Percentiles rank a stretch among this genome's conserved stretches.
Conservation (phyloP, 2,113 vertebrate genomes). For the Podilymbus podiceps region DNA sequence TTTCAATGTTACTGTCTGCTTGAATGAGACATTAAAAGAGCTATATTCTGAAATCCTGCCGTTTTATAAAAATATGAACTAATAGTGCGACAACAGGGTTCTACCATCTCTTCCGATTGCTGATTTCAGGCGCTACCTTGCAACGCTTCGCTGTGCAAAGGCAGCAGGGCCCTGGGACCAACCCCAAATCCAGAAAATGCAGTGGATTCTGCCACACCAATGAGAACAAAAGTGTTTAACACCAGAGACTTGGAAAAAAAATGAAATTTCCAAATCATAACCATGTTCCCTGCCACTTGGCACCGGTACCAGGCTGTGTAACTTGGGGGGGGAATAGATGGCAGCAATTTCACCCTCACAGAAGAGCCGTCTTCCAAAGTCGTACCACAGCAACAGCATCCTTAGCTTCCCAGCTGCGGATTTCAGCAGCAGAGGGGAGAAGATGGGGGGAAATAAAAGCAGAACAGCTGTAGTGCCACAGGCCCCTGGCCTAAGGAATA, state of each 20-base stretch:
- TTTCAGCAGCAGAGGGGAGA: neutral
- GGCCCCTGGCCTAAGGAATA: conserved; percentile 15
- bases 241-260: neutral
- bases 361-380: neutral
- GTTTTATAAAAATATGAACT: neutral
- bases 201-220: neutral
- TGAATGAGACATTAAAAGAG: neutral
- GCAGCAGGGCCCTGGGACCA: neutral
- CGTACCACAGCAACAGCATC: neutral
- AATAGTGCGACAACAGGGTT: accelerated
- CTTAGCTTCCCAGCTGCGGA: neutral
- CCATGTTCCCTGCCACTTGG: neutral
- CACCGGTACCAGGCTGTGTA: neutral
- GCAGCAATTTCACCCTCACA: neutral
- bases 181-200: neutral
- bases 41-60: neutral
- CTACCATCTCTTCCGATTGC: neutral
- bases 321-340: neutral
- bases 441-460: neutral
- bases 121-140: neutral
- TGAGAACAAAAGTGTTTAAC: neutral
- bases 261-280: neutral
- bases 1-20: neutral
- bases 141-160: accelerated
- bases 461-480: conserved; percentile 33